These are phyloP conservation scores for Temnothorax nylanderi DNA, from an alignment of 1,140 invertebrate genomes.

Conservation along the genomic window DNA sequence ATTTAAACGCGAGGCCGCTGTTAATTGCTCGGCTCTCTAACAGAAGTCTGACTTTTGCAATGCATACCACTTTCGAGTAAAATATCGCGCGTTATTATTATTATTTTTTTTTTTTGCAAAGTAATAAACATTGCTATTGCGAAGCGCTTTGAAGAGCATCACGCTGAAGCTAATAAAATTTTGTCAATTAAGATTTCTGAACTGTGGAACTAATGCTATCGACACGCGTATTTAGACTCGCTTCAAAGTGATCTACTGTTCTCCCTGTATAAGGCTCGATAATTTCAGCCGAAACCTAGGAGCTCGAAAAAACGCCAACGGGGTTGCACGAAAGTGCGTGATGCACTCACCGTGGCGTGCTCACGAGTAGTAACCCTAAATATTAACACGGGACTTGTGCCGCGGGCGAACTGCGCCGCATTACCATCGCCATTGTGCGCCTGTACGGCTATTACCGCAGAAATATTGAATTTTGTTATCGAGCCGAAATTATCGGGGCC, in stretches of 20 bases:
- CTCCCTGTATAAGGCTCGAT: slow-evolving; percentile 1
- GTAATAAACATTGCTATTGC: background rate
- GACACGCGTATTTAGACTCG: background rate
- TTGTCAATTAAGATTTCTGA: background rate
- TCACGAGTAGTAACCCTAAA: slow-evolving; percentile 80
- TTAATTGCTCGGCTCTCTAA: slow-evolving; percentile 47
- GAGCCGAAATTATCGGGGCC: slow-evolving; percentile 73
- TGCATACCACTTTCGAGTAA: background rate
- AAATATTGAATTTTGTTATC: slow-evolving; percentile 83
- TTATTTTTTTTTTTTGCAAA: background rate
- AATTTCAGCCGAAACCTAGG: slow-evolving; percentile 47
- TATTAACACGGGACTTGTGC: slow-evolving; percentile 79
- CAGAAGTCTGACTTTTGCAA: background rate
- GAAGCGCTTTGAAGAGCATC: background rate
- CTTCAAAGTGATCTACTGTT: background rate
- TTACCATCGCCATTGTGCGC: slow-evolving; percentile 71
- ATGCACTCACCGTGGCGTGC: slow-evolving; percentile 78
- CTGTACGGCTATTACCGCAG: slow-evolving; percentile 71
- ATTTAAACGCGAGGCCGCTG: slow-evolving; percentile 51
- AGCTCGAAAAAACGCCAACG: slow-evolving; percentile 56
- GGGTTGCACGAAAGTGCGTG: slow-evolving; percentile 72
- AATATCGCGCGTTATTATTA: background rate
- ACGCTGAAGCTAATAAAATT: background rate
- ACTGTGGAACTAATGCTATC: background rate
- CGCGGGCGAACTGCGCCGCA: slow-evolving; percentile 76